Evolutionary conservation across 2,797 vertebrate species (phyloP).

Genomic region (Diceros bicornis): DNA sequence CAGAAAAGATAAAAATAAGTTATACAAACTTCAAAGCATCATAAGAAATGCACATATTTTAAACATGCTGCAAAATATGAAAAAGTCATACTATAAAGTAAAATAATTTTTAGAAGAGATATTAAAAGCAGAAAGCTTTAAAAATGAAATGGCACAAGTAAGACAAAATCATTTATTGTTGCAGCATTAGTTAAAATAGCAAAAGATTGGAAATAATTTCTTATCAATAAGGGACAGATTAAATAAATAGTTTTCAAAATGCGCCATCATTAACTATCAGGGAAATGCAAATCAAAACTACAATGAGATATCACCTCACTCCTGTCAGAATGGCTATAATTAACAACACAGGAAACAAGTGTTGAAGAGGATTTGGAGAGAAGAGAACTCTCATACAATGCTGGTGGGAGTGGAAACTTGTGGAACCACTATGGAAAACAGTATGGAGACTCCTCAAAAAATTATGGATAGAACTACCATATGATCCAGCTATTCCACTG

Average conservation of each 20-base stretch:
- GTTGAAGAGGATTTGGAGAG: too few species aligned
- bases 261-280: too few species aligned
- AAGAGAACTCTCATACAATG: too few species aligned
- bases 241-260: not conserved
- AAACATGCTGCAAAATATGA: not conserved
- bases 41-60: not conserved
- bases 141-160: not conserved
- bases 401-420: too few species aligned
- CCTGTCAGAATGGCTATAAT: too few species aligned
- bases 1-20: not conserved
- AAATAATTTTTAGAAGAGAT: not conserved
- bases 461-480: too few species aligned
- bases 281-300: too few species aligned
- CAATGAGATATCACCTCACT: too few species aligned
- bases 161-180: not conserved
- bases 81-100: not conserved
- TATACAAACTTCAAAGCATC: not conserved
- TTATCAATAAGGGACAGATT: not conserved
- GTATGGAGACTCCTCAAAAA: too few species aligned
- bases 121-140: not conserved
- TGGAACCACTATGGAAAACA: too few species aligned
- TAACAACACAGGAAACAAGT: too few species aligned
- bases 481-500: too few species aligned
- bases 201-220: not conserved
- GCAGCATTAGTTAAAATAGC: not conserved